Base-by-base conservation (phyloP, 2,797 vertebrate species). In the Muscicapa striata region DNA sequence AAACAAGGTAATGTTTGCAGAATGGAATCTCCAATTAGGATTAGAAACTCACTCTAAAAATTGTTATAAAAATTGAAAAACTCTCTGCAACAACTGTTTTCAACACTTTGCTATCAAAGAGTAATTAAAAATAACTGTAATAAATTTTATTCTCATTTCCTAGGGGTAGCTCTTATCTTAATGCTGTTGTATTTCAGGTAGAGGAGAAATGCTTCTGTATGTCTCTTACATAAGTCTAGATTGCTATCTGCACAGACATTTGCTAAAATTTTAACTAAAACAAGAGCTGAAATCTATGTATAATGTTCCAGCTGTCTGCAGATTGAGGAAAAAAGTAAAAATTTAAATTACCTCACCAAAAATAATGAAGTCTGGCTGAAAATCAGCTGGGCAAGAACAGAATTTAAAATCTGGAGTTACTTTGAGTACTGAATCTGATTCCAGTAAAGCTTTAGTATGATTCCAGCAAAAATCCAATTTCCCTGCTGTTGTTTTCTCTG, bases 271-370 rank as follows among this genome's bases (percentile, higher is more conserved):
- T 59, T 54, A 84, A 95, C 81, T 91, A 80, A 70, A 96, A 77
- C 51, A 95, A 64, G 78, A 84, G 34, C 57, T 87, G 87, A 84
- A 97, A 89, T 96, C 79, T 72, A 67, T 94, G 69, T 87, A 84
- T 92, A 84, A 87, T 72, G 32, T 89, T 96, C 84, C 89, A 97
- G 72, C 67, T 92, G 81, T 91, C 95, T 90, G 87, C 80, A 87
- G 51, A 93, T 79, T 94, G 83, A 75, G 82, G 90, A 94, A 89
- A 93, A 94, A 93, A 78, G 62, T 69, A 84, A 90, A 93, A 96
- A 87, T 94, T 81, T 93, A 96, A 96, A 97, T 95, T 86, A 96
- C 82, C 74, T 97, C 90, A 96, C 76, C 76, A 89, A 93, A 96
- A 96, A 80, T 95, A 97, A 96, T 80, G 93, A 96, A 83, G 18